Conservation (phyloP, 2,797 vertebrate species). For the Falco rusticolus region DNA sequence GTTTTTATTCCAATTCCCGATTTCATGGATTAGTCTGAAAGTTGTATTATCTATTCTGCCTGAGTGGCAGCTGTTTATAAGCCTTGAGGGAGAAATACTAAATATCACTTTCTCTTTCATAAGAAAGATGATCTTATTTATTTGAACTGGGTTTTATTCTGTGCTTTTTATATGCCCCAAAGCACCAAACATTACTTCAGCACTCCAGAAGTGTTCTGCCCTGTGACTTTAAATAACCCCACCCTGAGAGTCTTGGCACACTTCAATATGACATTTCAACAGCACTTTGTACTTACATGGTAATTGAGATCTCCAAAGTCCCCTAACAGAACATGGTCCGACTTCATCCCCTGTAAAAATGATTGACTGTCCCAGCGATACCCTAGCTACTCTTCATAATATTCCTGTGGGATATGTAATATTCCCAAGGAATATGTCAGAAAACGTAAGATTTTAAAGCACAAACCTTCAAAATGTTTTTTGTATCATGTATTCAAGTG, state of each 20-base stretch:
- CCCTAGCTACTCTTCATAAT: background rate
- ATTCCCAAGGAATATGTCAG: background rate
- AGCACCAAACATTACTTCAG: background rate
- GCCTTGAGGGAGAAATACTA: constrained; percentile 32
- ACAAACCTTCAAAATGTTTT: background rate
- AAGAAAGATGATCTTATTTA: constrained; percentile 24
- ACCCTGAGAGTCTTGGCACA: background rate
- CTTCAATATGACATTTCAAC: background rate
- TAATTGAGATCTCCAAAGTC: background rate
- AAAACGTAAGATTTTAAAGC: background rate
- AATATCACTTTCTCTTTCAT: constrained; percentile 30
- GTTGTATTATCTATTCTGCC: constrained; percentile 3
- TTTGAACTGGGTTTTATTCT: constrained; percentile 8
- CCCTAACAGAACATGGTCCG: background rate
- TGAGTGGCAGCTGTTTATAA: constrained; percentile 40
- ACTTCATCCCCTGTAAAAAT: background rate
- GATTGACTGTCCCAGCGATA: background rate
- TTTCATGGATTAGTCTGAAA: background rate
- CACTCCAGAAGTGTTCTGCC: background rate
- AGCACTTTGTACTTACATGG: background rate
- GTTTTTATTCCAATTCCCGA: background rate
- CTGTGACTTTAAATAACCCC: background rate
- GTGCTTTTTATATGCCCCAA: background rate
- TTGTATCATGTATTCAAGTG: background rate
- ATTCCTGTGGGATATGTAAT: background rate